Evolutionary conservation across 2,113 vertebrate genomes (phyloP), one percentile per base, ranked within the genome.

Genomic region (Heptranchias perlo): DNA sequence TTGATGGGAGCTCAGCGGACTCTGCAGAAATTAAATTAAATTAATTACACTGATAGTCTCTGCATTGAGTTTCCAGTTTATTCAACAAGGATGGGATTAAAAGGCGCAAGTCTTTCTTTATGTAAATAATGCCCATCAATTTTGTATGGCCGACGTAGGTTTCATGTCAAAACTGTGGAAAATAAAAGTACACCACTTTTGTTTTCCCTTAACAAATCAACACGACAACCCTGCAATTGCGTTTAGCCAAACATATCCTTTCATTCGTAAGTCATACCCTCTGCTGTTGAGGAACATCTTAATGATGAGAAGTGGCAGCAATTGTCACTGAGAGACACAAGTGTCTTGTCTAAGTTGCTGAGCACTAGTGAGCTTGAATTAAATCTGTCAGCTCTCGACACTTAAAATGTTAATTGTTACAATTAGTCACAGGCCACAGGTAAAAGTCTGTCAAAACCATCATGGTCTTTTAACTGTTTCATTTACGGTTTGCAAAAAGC

Each of bases 391-490:
- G 52, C 31, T 91, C 87, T 35, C 35, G 25, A 58, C 52, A 14
- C 10, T 58, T 44, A 54, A 91, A 91, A 91, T 91, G 87, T 49
- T 89, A 52, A 91, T 91, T 35, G 31, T 35, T 91, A 91, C 52
- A 91, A 58, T 91, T 91, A 91, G 87, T 58, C 87, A 91, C 14
- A 91, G 58, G 91, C 58, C 58, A 39, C 23, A 39, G 58, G 16
- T 39, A 44, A 61, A 93, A 39, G 58, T 93, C 61, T 93, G 91
- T 61, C 91, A 93, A 82, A n/a, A 64, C 31, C 91, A 93, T 39
- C 25, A 6, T 93, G 91, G 58, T 23, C 91, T 62, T 93, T 93
- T 49, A 87, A 39, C 18, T 39, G 35, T 49, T 92, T 35, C 58
- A 39, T 58, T 61, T 39, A n/a, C 3, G 44, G 14, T 18, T 61